Conservation (phyloP, 2,797 vertebrate species). For the Brachymystax lenok region DNA sequence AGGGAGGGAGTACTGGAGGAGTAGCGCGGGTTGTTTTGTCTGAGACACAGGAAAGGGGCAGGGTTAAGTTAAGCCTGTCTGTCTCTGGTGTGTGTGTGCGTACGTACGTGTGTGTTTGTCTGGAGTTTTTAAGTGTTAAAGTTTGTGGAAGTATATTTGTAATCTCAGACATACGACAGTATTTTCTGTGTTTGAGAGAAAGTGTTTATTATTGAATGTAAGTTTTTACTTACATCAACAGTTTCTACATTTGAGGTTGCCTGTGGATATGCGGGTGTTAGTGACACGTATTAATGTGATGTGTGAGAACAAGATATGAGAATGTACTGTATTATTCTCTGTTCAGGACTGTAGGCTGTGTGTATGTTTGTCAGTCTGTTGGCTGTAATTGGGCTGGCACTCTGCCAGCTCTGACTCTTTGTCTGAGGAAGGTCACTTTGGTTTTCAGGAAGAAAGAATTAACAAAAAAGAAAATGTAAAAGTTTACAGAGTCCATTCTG, state of each 20-base stretch:
- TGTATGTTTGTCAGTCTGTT: slow-evolving; percentile 19
- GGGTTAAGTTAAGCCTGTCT: slow-evolving; percentile 72
- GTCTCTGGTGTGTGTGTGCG: slow-evolving; percentile 35
- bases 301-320: neutral
- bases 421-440: slow-evolving; percentile 16
- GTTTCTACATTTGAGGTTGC: neutral
- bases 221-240: neutral
- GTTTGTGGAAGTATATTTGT: slow-evolving; percentile 2
- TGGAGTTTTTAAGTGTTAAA: neutral
- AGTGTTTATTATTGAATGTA: slow-evolving; percentile 6
- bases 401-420: slow-evolving; percentile 3
- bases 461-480: slow-evolving; percentile 8
- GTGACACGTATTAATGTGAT: neutral
- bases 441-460: slow-evolving; percentile 18
- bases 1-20: slow-evolving; percentile 27
- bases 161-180: slow-evolving; percentile 18
- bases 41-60: slow-evolving; percentile 79
- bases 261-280: neutral
- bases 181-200: slow-evolving; percentile 5
- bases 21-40: slow-evolving; percentile 75
- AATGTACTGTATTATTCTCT: neutral
- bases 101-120: slow-evolving; percentile 10
- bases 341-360: neutral
- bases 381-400: slow-evolving; percentile 1
- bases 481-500: neutral